Evolutionary conservation across 1,140 invertebrate genomes (phyloP).

Genomic region (Caenorhabditis inopinata): DNA sequence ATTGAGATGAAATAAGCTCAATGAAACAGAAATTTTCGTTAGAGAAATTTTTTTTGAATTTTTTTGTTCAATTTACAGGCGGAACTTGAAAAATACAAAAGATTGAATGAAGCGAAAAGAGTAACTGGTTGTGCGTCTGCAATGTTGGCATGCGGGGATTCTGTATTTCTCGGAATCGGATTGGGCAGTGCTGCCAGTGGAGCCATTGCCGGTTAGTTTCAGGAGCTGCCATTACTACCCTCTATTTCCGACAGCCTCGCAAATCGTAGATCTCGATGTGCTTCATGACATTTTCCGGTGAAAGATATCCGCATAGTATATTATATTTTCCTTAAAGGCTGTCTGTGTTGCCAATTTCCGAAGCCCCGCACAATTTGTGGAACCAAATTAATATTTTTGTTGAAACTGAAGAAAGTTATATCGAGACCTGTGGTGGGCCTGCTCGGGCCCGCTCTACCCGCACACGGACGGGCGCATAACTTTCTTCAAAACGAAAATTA

Average conservation of each 20-base stretch:
- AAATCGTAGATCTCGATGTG: too few relatives aligned
- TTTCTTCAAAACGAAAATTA: too few relatives aligned
- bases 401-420: too few relatives aligned
- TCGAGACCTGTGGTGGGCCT: too few relatives aligned
- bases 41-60: neutral
- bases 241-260: too few relatives aligned
- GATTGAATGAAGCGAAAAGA: conserved; percentile 62
- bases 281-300: too few relatives aligned
- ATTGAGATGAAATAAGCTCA: too few relatives aligned
- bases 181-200: conserved; percentile 56
- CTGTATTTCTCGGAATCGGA: conserved; percentile 62
- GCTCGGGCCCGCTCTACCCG: too few relatives aligned
- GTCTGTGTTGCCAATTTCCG: neutral
- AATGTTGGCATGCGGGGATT: conserved; percentile 63
- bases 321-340: neutral
- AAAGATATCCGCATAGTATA: too few relatives aligned
- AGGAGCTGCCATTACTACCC: too few relatives aligned
- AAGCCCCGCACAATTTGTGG: neutral
- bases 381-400: too few relatives aligned
- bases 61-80: conserved; percentile 54
- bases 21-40: neutral
- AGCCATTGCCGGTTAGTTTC: conserved; percentile 14
- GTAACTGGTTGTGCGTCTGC: conserved; percentile 66
- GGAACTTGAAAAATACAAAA: conserved; percentile 64
- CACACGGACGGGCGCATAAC: too few relatives aligned